These are phyloP conservation scores for Eumerus sabulonum DNA, from an alignment of 2,888 invertebrate genomes.

Conservation along the genomic window DNA sequence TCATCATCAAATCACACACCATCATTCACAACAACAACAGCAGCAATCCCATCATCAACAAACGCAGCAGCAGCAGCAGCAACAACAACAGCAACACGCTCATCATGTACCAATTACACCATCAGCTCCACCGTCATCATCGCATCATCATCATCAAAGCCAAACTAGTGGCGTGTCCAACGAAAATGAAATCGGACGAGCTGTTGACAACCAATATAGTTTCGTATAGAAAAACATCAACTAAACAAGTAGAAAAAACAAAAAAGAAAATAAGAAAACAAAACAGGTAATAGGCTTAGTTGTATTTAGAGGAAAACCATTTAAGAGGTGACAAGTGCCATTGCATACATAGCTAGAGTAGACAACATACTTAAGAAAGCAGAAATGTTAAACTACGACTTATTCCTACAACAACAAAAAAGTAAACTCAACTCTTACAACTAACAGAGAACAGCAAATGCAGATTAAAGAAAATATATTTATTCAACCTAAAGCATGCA, in stretches of 20 bases:
- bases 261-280: conserved; percentile 1
- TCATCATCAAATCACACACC: conserved; percentile 39
- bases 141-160: conserved; percentile 58
- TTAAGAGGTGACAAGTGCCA: conserved; percentile 48
- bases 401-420: conserved; percentile 42
- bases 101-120: conserved; percentile 69
- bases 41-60: conserved; percentile 54
- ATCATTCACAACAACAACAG: conserved; percentile 61
- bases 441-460: conserved; percentile 13
- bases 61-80: conserved; percentile 44
- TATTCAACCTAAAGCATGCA: conserved; percentile 20
- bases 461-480: conserved; percentile 7
- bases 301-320: conserved; percentile 30
- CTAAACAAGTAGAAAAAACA: conserved; percentile 3
- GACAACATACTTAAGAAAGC: conserved; percentile 4
- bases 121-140: conserved; percentile 55
- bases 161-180: conserved; percentile 45
- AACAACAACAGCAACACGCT: conserved; percentile 65
- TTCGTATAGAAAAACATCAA: conserved; percentile 83
- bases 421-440: conserved; percentile 32
- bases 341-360: conserved; percentile 47
- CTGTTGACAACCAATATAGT: conserved; percentile 92
- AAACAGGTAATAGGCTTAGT: conserved; percentile 56
- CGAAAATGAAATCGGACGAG: conserved; percentile 79
- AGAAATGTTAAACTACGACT: conserved; percentile 25